phyloP scores from a whole-genome alignment of 2,113 vertebrate genomes.

The Hipposideros armiger region DNA sequence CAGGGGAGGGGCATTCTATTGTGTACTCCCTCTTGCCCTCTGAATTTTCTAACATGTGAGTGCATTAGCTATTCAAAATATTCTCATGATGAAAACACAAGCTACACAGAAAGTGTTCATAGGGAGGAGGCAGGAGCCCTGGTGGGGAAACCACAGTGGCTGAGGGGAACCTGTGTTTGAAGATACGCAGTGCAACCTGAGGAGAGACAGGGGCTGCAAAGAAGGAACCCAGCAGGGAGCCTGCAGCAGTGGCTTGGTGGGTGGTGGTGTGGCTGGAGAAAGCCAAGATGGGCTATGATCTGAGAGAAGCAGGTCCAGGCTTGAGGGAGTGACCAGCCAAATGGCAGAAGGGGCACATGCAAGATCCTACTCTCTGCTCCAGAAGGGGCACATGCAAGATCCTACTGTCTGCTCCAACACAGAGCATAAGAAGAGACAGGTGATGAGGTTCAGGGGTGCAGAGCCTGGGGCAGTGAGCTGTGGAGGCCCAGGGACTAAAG shows the following conservation, averaged over 20 bases:
- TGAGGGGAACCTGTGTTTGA: background rate
- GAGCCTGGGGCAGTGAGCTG: background rate
- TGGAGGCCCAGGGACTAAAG: background rate
- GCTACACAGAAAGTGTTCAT: background rate
- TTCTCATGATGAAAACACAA: background rate
- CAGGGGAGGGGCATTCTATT: background rate
- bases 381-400: background rate
- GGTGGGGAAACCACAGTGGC: background rate
- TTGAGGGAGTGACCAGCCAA: no score
- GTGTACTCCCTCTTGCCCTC: background rate
- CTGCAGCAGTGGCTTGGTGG: no score
- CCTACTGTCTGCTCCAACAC: background rate
- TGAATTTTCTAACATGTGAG: background rate
- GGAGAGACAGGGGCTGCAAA: background rate
- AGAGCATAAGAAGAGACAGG: background rate
- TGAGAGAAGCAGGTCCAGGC: background rate
- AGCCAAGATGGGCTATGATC: background rate
- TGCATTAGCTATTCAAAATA: background rate
- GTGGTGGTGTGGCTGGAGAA: background rate
- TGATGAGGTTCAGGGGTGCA: background rate
- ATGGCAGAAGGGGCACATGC: background rate
- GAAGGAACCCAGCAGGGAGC: background rate
- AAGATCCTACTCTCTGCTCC: background rate
- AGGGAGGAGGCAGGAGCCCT: background rate
- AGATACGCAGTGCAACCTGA: background rate